Base-by-base conservation (phyloP, 2,888 invertebrate species). In the Ormyrus nitidulus region DNA sequence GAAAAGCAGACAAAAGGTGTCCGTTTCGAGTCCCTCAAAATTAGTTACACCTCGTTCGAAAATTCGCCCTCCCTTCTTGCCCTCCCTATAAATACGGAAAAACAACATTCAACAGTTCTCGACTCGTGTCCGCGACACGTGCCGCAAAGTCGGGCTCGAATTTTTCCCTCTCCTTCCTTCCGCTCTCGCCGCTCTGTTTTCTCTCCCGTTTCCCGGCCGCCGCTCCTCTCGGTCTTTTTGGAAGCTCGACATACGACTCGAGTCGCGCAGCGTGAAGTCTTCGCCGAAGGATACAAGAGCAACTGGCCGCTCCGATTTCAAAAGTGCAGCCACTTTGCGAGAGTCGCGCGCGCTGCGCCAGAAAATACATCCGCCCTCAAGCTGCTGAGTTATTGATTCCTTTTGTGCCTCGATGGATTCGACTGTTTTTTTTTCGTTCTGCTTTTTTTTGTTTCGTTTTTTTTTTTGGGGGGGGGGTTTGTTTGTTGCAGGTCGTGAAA, bases 261-360 rank as follows among this genome's bases (percentile, higher is more conserved):
- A 34, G 13, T 13, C 61, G 10, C 61, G 10, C 59, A 71, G 64
- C 65, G 58, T 51, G 77, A 59, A n/a, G 11, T 11, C 59, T 77
- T 77, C 71, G 19, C 6, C 58, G 71, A 76, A 76, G 44, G 59
- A 66, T 64, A 34, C 48, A 13, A 66, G 19, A 10, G 2, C 6
- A 4, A 62, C 7, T 3, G n/a, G 11, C 4, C 56, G n/a, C 58
- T 77, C 77, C 11, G 56, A 59, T 77, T 77, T 70, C 70, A 62
- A 61, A 62, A 49, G 48, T 70, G 69, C 34, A 34, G 34, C 44
- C 77, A 64, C 62, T 71, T 51, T 34, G 51, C 66, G 51, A 53
- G 51, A 10, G 9, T 5, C 13, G 9, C 11, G 34, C 34, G 51
- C 6, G 11, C 13, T 44, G 4, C 62, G 46, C 13, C 6, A 49